Evolutionary conservation across 2,797 vertebrate genomes (phyloP), one percentile per base, ranked within the genome.

Genomic region (Helostoma temminkii): DNA sequence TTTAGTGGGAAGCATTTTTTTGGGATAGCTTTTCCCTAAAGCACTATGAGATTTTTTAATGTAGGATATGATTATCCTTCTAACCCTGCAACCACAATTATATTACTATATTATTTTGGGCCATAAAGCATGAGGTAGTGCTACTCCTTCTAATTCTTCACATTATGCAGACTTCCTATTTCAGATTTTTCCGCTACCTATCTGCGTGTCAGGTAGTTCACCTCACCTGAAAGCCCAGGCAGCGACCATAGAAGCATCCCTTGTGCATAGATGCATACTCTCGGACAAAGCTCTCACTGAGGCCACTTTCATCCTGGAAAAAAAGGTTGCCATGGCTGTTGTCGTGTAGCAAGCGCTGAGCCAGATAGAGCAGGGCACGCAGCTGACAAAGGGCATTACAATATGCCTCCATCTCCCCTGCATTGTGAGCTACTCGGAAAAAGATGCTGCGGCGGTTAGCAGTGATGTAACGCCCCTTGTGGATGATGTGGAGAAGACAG

Each of bases 221-320:
- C 50, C 92, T 86, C 78, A 97, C 97, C 96, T 97, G 96, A 85
- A 98, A 98, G 66, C 97, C 96, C 28, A 98, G 91, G 76, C 97
- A 98, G 34, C 97, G 95, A 3, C 96, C 97, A 1, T 97, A 98
- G 91, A 98, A 98, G 89, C 97, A 97, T 25, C 95, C 96, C 79
- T 97, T 97, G 88, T 96, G 95, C 94, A 98, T 95, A 0, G 95
- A 96, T 57, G 95, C 71, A 30, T 96, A 97, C 77, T 98, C 96
- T 0, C 78, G 88, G 39, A 98, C 82, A 63, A 98, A 96, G 79
- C 92, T 95, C 55, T 95, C 92, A 0, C 92, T 96, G 42, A 97
- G 89, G 47, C 94, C 87, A 8, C 93, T 90, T 21, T 96, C 96
- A 47, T 97, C 95, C 0, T 93, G 88, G 57, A 94, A 95, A 87